Conservation (phyloP, 2,113 vertebrate species). For the Pseudolaguvia tuberculata region DNA sequence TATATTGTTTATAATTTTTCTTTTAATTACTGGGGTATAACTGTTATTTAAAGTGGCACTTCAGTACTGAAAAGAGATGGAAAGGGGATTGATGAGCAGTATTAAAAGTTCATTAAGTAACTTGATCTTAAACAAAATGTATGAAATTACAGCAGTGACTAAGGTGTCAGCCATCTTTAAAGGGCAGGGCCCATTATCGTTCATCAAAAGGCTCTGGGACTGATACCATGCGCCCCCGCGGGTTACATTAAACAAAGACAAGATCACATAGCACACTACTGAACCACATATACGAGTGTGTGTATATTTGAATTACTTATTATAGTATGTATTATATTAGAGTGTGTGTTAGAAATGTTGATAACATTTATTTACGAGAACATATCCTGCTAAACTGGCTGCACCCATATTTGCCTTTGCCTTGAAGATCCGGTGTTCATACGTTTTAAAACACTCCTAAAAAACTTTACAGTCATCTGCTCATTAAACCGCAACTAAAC, state of each 20-base stretch:
- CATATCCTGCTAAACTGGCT: background rate
- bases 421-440: constrained; percentile 5
- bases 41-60: background rate
- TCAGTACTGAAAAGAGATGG: background rate
- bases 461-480: background rate
- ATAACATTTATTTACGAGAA: background rate
- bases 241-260: constrained; percentile 39
- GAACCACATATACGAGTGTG: background rate
- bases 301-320: background rate
- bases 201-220: background rate
- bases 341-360: background rate
- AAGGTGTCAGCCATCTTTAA: constrained; percentile 31
- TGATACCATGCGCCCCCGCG: constrained; percentile 35
- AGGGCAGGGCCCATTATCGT: constrained; percentile 32
- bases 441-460: background rate
- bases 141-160: constrained; percentile 33
- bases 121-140: constrained; percentile 5
- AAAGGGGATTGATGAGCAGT: constrained; percentile 26
- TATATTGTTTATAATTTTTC: background rate
- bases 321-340: background rate
- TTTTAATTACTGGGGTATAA: background rate
- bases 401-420: background rate
- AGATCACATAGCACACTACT: constrained; percentile 35
- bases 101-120: constrained; percentile 43
- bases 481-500: constrained; percentile 13